Conservation (phyloP, 2,113 vertebrate genomes). For the Vombatus ursinus region DNA sequence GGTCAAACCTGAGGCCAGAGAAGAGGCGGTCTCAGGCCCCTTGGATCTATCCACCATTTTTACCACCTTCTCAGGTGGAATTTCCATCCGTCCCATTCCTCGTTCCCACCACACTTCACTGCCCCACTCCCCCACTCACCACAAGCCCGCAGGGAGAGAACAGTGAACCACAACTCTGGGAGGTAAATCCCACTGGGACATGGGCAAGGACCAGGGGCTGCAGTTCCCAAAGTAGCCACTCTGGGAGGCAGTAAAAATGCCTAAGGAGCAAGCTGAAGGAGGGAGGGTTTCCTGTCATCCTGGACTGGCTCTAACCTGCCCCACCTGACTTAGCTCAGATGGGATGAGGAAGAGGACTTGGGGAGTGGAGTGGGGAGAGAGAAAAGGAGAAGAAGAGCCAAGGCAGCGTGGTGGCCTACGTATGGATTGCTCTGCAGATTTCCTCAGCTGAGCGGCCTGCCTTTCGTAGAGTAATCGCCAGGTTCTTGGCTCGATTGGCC, state of each 20-base stretch:
- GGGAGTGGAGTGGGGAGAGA: neutral
- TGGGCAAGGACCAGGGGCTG: too few species aligned
- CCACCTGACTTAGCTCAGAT: too few species aligned
- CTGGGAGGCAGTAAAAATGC: neutral
- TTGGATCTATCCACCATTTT: neutral
- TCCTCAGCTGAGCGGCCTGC: slow-evolving; percentile 93
- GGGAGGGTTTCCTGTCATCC: neutral
- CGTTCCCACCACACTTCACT: neutral
- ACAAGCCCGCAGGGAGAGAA: neutral
- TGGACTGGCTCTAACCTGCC: too few species aligned
- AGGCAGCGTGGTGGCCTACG: slow-evolving; percentile 73
- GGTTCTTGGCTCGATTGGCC: slow-evolving; percentile 96
- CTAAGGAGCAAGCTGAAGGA: neutral
- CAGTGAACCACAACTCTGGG: neutral
- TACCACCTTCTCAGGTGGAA: too few species aligned
- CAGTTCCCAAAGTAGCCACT: too few species aligned
- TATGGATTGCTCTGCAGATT: slow-evolving; percentile 97
- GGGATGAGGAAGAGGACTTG: neutral
- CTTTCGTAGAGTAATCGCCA: slow-evolving; percentile 97
- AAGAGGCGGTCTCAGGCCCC: neutral
- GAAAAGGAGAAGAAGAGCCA: neutral
- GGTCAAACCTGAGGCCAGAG: slow-evolving; percentile 89
- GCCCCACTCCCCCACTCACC: too few species aligned
- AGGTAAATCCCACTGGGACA: neutral
- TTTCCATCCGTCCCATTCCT: neutral